Percentiles rank a stretch among this genome's conserved stretches.
Evolutionary conservation across 2,797 vertebrate species (phyloP).

Genomic region (Macropodus opercularis): DNA sequence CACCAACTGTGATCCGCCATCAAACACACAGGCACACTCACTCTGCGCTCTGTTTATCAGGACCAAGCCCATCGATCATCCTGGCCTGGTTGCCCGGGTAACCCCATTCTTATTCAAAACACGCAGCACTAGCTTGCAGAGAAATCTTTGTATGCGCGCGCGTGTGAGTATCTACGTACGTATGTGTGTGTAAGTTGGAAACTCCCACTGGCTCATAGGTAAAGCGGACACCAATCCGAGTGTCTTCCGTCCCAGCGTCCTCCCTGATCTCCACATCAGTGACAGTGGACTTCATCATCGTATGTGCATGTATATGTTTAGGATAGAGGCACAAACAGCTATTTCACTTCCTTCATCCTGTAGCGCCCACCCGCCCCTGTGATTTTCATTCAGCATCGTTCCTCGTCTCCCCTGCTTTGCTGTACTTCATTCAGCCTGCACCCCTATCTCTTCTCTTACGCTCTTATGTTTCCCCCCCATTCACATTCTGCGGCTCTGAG

Average conservation of each 20-base stretch:
- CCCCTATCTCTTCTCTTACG: constrained; percentile 36
- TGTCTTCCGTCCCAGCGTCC: constrained; percentile 45
- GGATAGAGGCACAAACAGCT: constrained; percentile 1
- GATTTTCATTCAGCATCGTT: constrained; percentile 60
- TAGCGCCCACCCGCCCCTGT: background rate
- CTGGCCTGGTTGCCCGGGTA: constrained; percentile 81
- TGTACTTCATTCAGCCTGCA: constrained; percentile 65
- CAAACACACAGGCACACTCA: constrained; percentile 20
- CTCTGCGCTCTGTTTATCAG: constrained; percentile 73
- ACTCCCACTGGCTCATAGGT: constrained; percentile 69
- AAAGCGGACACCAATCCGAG: constrained; percentile 48
- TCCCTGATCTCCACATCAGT: constrained; percentile 64
- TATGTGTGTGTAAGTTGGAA: constrained; percentile 60
- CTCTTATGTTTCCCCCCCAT: constrained; percentile 72
- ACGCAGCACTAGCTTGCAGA: constrained; percentile 71
- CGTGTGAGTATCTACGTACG: constrained; percentile 6
- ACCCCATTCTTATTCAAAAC: constrained; percentile 83
- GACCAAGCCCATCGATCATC: constrained; percentile 79
- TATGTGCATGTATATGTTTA: constrained; percentile 18
- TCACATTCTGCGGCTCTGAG: constrained; percentile 72
- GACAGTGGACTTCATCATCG: constrained; percentile 34
- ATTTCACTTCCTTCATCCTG: constrained; percentile 8
- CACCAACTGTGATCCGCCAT: constrained; percentile 35
- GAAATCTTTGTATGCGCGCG: constrained; percentile 38
- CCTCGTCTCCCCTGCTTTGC: constrained; percentile 41